Conservation (phyloP, 2,797 vertebrate species). For the Pogonophryne albipinna region DNA sequence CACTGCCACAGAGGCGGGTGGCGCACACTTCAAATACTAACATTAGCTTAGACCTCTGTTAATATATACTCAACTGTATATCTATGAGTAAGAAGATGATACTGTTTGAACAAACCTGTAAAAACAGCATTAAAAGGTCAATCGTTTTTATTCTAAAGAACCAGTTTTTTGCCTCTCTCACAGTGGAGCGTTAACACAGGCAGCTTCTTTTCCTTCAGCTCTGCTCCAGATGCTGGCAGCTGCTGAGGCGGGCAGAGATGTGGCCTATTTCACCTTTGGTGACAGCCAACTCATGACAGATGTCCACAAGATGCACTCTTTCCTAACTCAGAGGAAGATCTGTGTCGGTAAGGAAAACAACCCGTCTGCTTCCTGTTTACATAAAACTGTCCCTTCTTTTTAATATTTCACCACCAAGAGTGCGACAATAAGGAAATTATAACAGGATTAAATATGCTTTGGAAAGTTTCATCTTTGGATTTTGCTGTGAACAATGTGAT, state of each 20-base stretch:
- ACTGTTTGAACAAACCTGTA: too few relatives aligned
- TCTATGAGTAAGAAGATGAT: slow-evolving; percentile 8
- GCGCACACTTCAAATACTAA: slow-evolving; percentile 14
- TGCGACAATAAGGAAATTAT: neutral
- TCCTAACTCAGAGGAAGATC: slow-evolving; percentile 87
- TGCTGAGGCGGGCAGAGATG: slow-evolving; percentile 91
- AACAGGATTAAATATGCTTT: slow-evolving; percentile 2
- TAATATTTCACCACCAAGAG: neutral
- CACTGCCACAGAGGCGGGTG: slow-evolving; percentile 3
- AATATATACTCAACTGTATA: slow-evolving; percentile 1
- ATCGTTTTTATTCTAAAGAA: neutral
- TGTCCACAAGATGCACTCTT: slow-evolving; percentile 91
- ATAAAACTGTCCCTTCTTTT: slow-evolving; percentile 10
- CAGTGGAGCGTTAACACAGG: slow-evolving; percentile 36
- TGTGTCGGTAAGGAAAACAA: slow-evolving; percentile 87
- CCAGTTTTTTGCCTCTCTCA: slow-evolving; percentile 22
- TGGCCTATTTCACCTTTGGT: slow-evolving; percentile 97
- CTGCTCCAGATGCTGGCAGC: slow-evolving; percentile 97
- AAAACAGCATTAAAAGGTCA: neutral
- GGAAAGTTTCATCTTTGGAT: neutral
- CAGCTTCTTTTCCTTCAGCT: slow-evolving; percentile 81
- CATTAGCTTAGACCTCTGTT: slow-evolving; percentile 6
- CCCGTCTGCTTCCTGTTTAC: slow-evolving; percentile 5
- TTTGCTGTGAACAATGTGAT: slow-evolving; percentile 15
- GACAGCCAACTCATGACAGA: slow-evolving; percentile 93